Percentiles rank a stretch among this genome's conserved stretches.
These are phyloP conservation scores for Schizaphis graminum DNA, from an alignment of 2,888 invertebrate genomes.

Conservation along the genomic window DNA sequence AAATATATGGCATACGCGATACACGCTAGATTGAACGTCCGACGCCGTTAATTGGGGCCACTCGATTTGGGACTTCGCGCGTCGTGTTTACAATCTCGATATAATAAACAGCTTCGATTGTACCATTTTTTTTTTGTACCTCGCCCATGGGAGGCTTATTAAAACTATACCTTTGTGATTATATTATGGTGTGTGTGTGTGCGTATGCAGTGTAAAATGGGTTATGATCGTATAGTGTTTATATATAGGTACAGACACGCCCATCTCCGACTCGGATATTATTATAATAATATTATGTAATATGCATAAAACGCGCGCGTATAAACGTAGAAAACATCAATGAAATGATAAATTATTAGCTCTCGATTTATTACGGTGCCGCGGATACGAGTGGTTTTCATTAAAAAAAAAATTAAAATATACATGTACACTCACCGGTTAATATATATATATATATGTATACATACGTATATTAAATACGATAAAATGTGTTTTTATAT, in stretches of 20 bases:
- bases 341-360: conserved; percentile 8
- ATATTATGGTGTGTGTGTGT: not conserved
- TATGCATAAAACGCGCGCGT: not conserved
- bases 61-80: not conserved
- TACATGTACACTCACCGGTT: not conserved
- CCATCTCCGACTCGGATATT: not conserved
- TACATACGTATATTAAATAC: not conserved
- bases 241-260: not conserved
- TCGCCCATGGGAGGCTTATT: not conserved
- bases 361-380: not conserved
- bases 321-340: not conserved
- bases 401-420: not conserved
- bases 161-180: not conserved
- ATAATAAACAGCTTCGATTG: conserved; percentile 2
- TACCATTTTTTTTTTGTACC: not conserved
- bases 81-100: not conserved
- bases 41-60: not conserved
- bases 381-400: not conserved
- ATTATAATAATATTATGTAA: conserved; percentile 12
- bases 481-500: not conserved
- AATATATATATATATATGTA: not conserved
- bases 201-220: not conserved
- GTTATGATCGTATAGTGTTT: not conserved
- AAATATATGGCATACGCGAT: not conserved
- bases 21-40: not conserved